Evolutionary conservation across 92 coral and sea anemone species (phyloP).

Genomic region (Chrysogorgia sp.): DNA sequence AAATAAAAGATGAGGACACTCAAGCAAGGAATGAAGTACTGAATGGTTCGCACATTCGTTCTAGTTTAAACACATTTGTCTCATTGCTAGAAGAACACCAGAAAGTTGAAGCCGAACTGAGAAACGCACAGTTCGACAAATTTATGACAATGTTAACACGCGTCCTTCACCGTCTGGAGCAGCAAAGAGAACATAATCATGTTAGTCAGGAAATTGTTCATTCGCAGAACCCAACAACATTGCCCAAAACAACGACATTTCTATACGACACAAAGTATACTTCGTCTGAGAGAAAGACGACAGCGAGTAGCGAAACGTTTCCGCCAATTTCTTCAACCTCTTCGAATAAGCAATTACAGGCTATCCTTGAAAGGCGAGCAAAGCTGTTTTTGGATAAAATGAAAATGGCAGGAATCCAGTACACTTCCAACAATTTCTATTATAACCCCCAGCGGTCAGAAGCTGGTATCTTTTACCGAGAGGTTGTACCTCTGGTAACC

Average conservation of each 20-base stretch:
- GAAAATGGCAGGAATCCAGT: background rate
- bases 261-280: background rate
- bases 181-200: background rate
- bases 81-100: background rate
- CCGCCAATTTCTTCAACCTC: background rate
- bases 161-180: background rate
- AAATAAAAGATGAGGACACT: background rate
- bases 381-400: conserved; percentile 2
- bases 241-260: too few relatives aligned
- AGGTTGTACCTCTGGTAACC: conserved; percentile 50
- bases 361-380: background rate
- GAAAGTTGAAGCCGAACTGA: background rate
- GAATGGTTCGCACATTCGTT: background rate
- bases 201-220: background rate
- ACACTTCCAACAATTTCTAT: background rate
- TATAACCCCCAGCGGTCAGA: background rate
- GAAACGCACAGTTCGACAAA: background rate
- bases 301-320: background rate
- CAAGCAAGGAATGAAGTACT: background rate
- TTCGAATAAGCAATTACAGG: background rate
- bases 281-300: background rate
- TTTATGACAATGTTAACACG: background rate
- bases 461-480: conserved; percentile 65
- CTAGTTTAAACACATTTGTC: background rate
- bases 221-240: background rate